A percentile compares a stretch with the other conserved stretches of the same genome.
Evolutionary conservation across 2,888 invertebrate genomes (phyloP).

Genomic region (Tipula lateralis): DNA sequence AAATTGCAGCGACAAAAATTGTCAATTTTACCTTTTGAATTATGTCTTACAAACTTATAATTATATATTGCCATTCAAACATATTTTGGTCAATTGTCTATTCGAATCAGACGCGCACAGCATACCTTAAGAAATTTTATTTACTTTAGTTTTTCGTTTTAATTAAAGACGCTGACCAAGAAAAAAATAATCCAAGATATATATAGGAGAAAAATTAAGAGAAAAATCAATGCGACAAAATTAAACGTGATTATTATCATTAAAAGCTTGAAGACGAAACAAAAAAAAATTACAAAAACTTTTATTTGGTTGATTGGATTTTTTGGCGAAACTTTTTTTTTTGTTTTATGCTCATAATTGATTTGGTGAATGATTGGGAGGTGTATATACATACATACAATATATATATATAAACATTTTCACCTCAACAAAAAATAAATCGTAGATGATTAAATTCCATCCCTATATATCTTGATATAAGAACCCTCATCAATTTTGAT

Average conservation of each 20-base stretch:
- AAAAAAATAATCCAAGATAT: not conserved
- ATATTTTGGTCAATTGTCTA: conserved; percentile 11
- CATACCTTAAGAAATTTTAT: not conserved
- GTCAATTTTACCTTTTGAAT: not conserved
- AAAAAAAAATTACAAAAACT: not conserved
- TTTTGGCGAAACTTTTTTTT: not conserved
- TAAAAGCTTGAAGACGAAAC: not conserved
- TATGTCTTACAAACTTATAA: not conserved
- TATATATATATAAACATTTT: not conserved
- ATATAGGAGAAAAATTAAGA: not conserved
- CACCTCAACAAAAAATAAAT: conserved; percentile 19
- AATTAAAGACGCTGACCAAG: conserved; percentile 29
- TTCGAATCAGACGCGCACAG: not conserved
- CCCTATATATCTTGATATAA: not conserved
- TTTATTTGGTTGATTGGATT: not conserved
- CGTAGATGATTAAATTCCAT: not conserved
- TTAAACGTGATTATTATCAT: conserved; percentile 15
- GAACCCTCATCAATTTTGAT: conserved; percentile 19
- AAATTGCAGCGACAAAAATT: not conserved
- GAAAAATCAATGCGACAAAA: conserved; percentile 25
- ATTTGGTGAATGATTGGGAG: conserved; percentile 5
- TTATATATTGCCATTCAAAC: conserved; percentile 1
- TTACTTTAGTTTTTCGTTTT: conserved; percentile 12
- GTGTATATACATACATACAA: not conserved
- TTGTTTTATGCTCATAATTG: not conserved